These are phyloP conservation scores for Mallotus villosus DNA, from an alignment of 2,797 vertebrate species.

Conservation along the genomic window DNA sequence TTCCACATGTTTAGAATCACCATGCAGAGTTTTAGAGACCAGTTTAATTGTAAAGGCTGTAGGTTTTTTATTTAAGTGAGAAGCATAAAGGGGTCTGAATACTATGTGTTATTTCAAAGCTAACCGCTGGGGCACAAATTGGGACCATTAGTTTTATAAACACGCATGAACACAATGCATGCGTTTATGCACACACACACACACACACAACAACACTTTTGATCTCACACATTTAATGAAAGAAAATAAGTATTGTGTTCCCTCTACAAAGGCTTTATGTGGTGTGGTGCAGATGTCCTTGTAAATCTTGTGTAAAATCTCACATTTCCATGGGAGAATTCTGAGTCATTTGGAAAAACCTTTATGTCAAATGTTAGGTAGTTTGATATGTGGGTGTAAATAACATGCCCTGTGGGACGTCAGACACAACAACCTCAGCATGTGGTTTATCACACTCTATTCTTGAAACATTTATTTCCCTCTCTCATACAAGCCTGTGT, in stretches of 20 bases:
- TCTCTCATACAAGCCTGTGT: background rate
- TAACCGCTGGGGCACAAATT: conserved; percentile 54
- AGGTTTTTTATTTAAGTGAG: conserved; percentile 41
- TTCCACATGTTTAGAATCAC: conserved; percentile 60
- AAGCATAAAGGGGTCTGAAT: conserved; percentile 55
- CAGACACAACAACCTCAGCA: background rate
- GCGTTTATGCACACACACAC: background rate
- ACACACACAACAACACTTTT: conserved; percentile 35
- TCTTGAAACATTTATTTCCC: background rate
- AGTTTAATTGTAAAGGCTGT: conserved; percentile 62
- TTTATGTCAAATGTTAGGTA: conserved; percentile 41
- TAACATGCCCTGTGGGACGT: background rate
- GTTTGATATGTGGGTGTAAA: conserved; percentile 31
- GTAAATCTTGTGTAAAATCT: conserved; percentile 66
- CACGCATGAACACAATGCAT: background rate
- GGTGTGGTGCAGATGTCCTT: conserved; percentile 67
- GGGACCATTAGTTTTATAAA: conserved; percentile 49
- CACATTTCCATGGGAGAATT: conserved; percentile 52
- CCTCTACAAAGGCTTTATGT: conserved; percentile 70
- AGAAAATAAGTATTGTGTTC: conserved; percentile 76
- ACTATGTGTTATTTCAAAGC: conserved; percentile 73
- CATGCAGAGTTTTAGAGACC: conserved; percentile 59
- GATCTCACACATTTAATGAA: conserved; percentile 71
- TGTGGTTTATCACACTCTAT: background rate
- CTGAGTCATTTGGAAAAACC: conserved; percentile 41